Percentiles rank a stretch among this genome's conserved stretches.
Evolutionary conservation across 2,113 vertebrate species (phyloP).

Genomic region (Peromyscus leucopus): DNA sequence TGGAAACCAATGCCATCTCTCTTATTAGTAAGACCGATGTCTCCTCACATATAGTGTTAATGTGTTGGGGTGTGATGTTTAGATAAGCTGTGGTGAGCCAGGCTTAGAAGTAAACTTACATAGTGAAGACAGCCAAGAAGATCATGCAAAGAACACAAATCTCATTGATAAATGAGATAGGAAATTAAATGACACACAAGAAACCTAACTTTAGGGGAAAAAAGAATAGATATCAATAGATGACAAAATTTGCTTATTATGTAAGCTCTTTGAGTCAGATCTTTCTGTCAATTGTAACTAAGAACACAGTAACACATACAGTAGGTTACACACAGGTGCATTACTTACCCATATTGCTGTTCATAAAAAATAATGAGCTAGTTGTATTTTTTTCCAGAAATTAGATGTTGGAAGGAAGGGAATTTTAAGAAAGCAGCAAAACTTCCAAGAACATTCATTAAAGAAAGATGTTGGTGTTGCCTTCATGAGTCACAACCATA

Average conservation of each 20-base stretch:
- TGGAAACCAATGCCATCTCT: neutral
- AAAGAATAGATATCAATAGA: neutral
- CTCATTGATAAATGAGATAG: neutral
- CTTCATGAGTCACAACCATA: conserved; percentile 32
- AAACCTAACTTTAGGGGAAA: neutral
- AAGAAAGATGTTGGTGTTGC: conserved; percentile 22
- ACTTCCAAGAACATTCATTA: conserved; percentile 8
- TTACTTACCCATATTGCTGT: neutral
- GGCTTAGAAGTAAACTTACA: neutral
- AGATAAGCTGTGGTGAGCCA: neutral
- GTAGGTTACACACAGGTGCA: neutral
- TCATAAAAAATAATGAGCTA: neutral
- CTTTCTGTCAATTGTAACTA: neutral
- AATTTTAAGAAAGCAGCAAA: neutral
- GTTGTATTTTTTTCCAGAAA: neutral
- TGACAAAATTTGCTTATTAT: neutral
- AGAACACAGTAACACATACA: neutral
- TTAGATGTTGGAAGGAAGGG: conserved; percentile 1
- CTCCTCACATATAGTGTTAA: neutral
- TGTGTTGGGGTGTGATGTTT: neutral
- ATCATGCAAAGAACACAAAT: neutral
- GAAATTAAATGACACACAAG: neutral
- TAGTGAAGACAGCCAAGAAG: neutral
- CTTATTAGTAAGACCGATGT: neutral
- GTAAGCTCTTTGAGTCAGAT: neutral